Conservation (phyloP, 2,888 invertebrate genomes). For the Silvanus unidentatus region DNA sequence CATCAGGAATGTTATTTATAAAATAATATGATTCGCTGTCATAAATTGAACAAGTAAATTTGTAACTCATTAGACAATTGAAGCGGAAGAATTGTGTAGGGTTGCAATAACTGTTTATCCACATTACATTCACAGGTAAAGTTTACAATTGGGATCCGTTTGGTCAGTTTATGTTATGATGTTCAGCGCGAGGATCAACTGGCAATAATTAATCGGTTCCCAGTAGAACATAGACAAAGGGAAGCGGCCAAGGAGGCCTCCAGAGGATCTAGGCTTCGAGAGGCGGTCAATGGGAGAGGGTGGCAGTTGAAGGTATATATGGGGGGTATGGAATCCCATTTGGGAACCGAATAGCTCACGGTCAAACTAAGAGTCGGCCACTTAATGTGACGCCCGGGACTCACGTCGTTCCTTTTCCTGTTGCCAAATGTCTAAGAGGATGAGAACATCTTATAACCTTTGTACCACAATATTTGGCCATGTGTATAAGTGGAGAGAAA, state of each 20-base stretch:
- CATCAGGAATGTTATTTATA: too few relatives aligned
- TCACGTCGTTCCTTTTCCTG: conserved; percentile 32
- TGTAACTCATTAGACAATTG: too few relatives aligned
- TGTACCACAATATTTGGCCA: conserved; percentile 13
- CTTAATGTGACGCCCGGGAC: conserved; percentile 49
- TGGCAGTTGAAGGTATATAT: conserved; percentile 13
- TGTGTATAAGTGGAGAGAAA: conserved; percentile 12
- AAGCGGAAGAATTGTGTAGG: too few relatives aligned
- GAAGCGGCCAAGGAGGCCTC: conserved; percentile 42
- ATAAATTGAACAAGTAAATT: too few relatives aligned
- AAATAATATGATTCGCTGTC: too few relatives aligned
- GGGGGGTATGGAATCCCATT: conserved; percentile 28
- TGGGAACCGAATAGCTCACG: conserved; percentile 46
- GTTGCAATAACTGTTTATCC: too few relatives aligned
- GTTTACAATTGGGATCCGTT: conserved; percentile 1
- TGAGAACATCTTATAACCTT: background rate
- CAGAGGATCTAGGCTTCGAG: conserved; percentile 39
- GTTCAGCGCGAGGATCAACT: conserved; percentile 39
- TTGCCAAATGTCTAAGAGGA: conserved; percentile 15
- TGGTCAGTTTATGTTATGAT: conserved; percentile 38
- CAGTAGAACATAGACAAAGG: conserved; percentile 44
- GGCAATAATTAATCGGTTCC: conserved; percentile 47
- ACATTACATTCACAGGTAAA: background rate
- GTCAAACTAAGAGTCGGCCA: conserved; percentile 48
- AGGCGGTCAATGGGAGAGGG: conserved; percentile 24